Evolutionary conservation across 1,140 invertebrate species (phyloP).

Genomic region (Trypoxylus dichotomus): DNA sequence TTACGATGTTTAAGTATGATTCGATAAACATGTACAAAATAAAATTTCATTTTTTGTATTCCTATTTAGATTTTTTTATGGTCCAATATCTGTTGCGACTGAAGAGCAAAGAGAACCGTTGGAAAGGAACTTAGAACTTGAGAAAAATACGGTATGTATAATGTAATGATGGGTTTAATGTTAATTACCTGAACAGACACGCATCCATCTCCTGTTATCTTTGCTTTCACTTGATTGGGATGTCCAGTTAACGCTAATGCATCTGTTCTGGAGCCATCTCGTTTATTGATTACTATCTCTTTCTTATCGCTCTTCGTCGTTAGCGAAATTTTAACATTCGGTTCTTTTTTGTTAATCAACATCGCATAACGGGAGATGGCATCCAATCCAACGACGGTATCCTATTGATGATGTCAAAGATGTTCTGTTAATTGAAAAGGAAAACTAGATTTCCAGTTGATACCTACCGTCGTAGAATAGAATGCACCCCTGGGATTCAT

Average conservation of each 20-base stretch:
- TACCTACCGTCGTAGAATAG: conserved; percentile 56
- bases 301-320: conserved; percentile 30
- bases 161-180: not conserved
- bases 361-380: conserved; percentile 60
- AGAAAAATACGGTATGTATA: not conserved
- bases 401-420: conserved; percentile 49
- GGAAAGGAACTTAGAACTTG: no score
- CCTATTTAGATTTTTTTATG: no score
- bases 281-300: conserved; percentile 35
- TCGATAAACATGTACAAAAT: no score
- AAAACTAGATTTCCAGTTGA: not conserved
- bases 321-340: conserved; percentile 40
- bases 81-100: no score
- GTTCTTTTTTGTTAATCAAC: conserved; percentile 36
- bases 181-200: conserved; percentile 59
- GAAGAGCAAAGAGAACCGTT: no score
- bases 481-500: conserved; percentile 71
- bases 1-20: no score
- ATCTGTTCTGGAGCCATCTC: conserved; percentile 40
- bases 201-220: conserved; percentile 62
- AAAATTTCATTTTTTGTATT: no score
- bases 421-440: not conserved
- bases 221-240: conserved; percentile 56
- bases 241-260: conserved; percentile 49
- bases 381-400: conserved; percentile 64